Conservation (phyloP, 1,140 invertebrate species). For the Heliconius hewitsoni region DNA sequence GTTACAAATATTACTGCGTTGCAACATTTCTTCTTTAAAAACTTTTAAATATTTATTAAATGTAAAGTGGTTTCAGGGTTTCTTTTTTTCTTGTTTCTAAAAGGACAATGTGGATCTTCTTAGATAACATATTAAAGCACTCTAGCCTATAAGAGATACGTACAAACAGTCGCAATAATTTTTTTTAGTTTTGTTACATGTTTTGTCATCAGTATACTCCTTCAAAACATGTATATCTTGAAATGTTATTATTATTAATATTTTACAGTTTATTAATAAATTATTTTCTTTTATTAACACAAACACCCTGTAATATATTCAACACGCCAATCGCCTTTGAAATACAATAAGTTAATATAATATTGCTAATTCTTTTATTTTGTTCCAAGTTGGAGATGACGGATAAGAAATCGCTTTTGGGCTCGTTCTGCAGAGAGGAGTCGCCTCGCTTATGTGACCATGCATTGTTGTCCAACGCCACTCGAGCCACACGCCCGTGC, state of each 20-base stretch:
- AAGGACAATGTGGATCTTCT: not conserved
- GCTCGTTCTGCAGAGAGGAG: constrained; percentile 89
- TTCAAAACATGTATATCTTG: no score
- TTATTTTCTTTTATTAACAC: no score
- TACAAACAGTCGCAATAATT: not conserved
- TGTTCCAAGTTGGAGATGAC: constrained; percentile 67
- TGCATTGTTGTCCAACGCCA: constrained; percentile 87
- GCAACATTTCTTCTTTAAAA: constrained; percentile 25
- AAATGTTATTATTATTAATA: no score
- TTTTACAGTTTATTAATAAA: no score
- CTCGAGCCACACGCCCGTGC: constrained; percentile 88
- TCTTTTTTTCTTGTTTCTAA: not conserved
- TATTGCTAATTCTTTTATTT: constrained; percentile 14
- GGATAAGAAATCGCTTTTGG: constrained; percentile 82
- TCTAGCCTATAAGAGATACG: not conserved
- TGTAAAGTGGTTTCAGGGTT: not conserved
- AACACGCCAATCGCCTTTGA: not conserved
- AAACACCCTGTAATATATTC: no score
- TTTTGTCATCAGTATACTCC: not conserved
- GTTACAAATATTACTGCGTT: constrained; percentile 31
- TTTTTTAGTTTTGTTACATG: no score
- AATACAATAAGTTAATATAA: not conserved
- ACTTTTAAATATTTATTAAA: not conserved
- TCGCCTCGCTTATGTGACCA: constrained; percentile 88
- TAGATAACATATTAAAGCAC: not conserved